phyloP scores from a whole-genome alignment of 2,113 vertebrate genomes.

The Lichenostomus cassidix region DNA sequence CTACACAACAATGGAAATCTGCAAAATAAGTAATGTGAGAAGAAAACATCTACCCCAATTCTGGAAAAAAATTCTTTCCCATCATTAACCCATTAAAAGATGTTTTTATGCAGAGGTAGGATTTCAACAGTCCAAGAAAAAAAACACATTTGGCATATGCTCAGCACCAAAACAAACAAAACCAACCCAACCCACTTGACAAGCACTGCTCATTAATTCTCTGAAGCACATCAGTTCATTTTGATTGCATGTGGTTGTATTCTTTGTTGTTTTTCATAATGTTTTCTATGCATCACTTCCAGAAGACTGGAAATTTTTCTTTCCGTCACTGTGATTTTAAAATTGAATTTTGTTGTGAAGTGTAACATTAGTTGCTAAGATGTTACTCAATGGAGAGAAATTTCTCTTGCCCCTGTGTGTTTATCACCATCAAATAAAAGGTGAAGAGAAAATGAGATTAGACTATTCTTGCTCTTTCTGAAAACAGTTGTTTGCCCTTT shows the following conservation, averaged over 20 bases:
- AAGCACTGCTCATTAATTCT: not conserved
- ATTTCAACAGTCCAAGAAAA: not conserved
- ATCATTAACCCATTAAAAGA: not conserved
- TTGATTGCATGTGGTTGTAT: not conserved
- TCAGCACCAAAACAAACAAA: not conserved
- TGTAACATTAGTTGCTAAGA: not conserved
- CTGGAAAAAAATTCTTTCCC: not conserved
- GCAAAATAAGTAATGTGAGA: not conserved
- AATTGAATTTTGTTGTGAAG: not conserved
- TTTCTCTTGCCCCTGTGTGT: not conserved
- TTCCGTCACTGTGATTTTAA: not conserved
- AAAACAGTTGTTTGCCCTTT: not conserved
- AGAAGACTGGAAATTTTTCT: not conserved
- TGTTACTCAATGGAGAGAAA: not conserved
- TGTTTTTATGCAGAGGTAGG: not conserved
- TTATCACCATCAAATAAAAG: not conserved
- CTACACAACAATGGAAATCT: not conserved
- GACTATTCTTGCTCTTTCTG: not conserved
- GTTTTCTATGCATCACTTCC: not conserved
- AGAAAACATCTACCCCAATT: not conserved
- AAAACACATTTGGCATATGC: not conserved
- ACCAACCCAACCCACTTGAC: not conserved
- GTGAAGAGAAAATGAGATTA: not conserved
- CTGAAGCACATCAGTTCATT: not conserved
- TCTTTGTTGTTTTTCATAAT: not conserved